A percentile compares a stretch with the other conserved stretches of the same genome.
Conservation (phyloP, 2,797 vertebrate genomes). For the Vultur gryphus region DNA sequence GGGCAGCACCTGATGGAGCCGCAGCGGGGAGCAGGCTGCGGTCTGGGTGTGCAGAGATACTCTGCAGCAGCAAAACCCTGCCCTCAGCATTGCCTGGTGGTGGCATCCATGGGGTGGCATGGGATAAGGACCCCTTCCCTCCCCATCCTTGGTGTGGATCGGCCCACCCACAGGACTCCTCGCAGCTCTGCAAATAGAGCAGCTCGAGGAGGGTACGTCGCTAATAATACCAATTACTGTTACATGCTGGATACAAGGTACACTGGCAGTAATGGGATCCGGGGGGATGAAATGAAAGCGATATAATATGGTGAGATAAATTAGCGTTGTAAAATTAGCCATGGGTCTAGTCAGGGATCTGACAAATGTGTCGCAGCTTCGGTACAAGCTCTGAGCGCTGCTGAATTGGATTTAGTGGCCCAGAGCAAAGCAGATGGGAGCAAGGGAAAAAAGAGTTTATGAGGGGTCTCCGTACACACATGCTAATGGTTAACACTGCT, state of each 20-base stretch:
- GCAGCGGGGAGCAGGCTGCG: rapidly evolving
- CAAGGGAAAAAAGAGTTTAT: not conserved
- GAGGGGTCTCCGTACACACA: not conserved
- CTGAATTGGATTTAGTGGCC: constrained; percentile 65
- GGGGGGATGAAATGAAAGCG: constrained; percentile 55
- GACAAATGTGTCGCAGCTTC: constrained; percentile 52
- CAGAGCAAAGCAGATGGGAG: constrained; percentile 40
- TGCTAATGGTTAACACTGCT: constrained; percentile 7
- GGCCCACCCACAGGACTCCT: not conserved
- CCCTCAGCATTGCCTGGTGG: rapidly evolving
- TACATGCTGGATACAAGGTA: constrained; percentile 61
- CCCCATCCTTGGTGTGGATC: not conserved
- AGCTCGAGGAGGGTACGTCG: not conserved
- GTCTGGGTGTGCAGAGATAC: not conserved
- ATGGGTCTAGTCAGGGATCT: constrained; percentile 61
- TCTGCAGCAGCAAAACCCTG: not conserved
- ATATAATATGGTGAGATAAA: constrained; percentile 68
- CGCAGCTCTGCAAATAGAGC: constrained; percentile 15
- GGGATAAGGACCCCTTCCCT: not conserved
- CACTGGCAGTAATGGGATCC: constrained; percentile 58
- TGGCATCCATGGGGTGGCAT: rapidly evolving
- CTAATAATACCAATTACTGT: constrained; percentile 69
- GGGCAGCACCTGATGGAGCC: not conserved
- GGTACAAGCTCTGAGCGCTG: not conserved
- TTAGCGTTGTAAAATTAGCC: constrained; percentile 68